Evolutionary conservation across 2,888 invertebrate genomes (phyloP), one percentile per base, ranked within the genome.

Genomic region (Campopleginae sp.): DNA sequence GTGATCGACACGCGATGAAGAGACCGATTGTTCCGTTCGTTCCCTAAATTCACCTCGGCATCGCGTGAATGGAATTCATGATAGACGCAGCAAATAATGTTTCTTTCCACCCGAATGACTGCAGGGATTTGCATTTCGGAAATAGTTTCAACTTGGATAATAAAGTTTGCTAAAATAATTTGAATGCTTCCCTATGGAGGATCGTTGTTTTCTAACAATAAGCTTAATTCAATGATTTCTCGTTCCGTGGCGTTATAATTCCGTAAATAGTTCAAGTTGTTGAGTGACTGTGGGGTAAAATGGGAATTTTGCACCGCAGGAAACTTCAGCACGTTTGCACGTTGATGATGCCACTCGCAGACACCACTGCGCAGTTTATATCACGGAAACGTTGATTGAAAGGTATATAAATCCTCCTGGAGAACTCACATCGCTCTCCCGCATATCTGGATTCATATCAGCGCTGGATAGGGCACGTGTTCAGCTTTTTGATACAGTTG

Each of bases 1-100:
- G 51, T n/a, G 70, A 85, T 85, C 66, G 14, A 33, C 85, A 85
- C 75, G 85, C 82, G 12, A 71, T 10, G 31, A 77, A n/a, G 31
- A 54, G 19, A 65, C 44, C 33, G 46, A 71, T 63, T 33, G 33
- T 65, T 51, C 2, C 14, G 38, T 80, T 19, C 4, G 14, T 54
- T 38, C 38, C 42, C 42, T 48, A 31, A 65, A 38, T 19, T 65
- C 61, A 80, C 19, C 76, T 48, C 44, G 63, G 51, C 3, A 44
- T 12, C 6, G 65, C 75, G 10, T n/a, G 42, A 61, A 65, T 83
- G 63, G 48, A 71, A 27, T 48, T 8, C 23, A 71, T 3, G 33
- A 33, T 3, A 27, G 0, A 27, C 14, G 58, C 14, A 27, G 6
- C 5, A 33, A 6, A 58, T 48, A 0, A 17, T 42, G n/a, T 12